A percentile compares a stretch with the other conserved stretches of the same genome.
Conservation (phyloP, 1,140 invertebrate genomes). For the Drosophila insularis region DNA sequence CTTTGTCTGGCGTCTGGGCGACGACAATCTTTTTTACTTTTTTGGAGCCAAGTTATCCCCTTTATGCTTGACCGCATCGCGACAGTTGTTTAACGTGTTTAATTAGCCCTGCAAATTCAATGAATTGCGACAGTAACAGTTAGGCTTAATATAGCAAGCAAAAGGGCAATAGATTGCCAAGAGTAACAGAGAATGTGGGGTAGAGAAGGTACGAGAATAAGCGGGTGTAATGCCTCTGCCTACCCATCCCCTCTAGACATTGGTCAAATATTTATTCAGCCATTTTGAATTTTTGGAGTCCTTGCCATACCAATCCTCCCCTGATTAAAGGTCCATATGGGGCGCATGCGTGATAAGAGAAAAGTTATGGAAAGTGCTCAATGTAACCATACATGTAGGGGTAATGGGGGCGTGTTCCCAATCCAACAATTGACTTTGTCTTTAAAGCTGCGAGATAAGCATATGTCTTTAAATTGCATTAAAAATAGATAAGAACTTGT, state of each 20-base stretch:
- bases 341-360: conserved; percentile 50
- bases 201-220: too few relatives aligned
- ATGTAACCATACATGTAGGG: neutral
- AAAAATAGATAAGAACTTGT: neutral
- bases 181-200: neutral
- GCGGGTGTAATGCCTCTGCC: neutral
- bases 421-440: conserved; percentile 32
- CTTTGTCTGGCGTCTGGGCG: conserved; percentile 59
- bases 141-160: conserved; percentile 68
- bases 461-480: neutral
- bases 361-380: conserved; percentile 25
- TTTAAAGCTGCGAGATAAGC: conserved; percentile 2
- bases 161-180: conserved; percentile 14
- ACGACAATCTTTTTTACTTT: conserved; percentile 52
- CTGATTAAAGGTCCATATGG: neutral
- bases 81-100: conserved; percentile 79
- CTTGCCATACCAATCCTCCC: conserved; percentile 43
- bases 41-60: conserved; percentile 70
- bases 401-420: conserved; percentile 29
- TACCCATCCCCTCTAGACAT: conserved; percentile 44
- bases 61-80: conserved; percentile 71
- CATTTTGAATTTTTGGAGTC: conserved; percentile 68
- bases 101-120: conserved; percentile 80
- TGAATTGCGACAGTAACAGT: conserved; percentile 80
- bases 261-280: conserved; percentile 78